Evolutionary conservation across 2,888 invertebrate genomes (phyloP).

Genomic region (Perithous albicinctus): DNA sequence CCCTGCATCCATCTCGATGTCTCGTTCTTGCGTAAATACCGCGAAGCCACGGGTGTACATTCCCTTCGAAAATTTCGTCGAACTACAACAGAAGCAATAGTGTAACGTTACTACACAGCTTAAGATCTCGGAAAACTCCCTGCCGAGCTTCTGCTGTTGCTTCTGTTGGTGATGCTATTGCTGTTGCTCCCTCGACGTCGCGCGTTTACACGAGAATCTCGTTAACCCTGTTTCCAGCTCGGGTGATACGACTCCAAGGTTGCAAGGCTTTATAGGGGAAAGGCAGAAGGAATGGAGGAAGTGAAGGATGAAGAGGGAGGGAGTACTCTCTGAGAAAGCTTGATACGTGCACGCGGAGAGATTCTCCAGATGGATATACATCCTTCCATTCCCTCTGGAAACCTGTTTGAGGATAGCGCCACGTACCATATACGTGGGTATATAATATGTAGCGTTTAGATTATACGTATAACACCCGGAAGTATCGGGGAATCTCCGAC

Average conservation of each 20-base stretch:
- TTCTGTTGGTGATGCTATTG: not conserved
- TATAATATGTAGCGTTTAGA: not conserved
- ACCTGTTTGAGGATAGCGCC: not conserved
- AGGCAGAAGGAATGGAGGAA: slow-evolving; percentile 27
- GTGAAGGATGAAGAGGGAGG: slow-evolving; percentile 21
- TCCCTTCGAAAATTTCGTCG: slow-evolving; percentile 17
- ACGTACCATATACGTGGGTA: not conserved
- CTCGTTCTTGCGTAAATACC: slow-evolving; percentile 36
- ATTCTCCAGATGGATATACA: slow-evolving; percentile 16
- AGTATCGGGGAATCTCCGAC: slow-evolving; percentile 8
- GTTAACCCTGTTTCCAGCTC: slow-evolving; percentile 67
- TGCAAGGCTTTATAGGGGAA: slow-evolving; percentile 25
- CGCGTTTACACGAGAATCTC: slow-evolving; percentile 66
- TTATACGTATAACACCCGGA: slow-evolving; percentile 2
- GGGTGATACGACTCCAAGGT: slow-evolving; percentile 28
- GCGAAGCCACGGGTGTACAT: slow-evolving; percentile 36
- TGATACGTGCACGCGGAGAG: not conserved
- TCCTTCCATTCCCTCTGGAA: not conserved
- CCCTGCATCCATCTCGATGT: not conserved
- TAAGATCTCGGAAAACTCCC: slow-evolving; percentile 31
- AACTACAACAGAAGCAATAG: not conserved
- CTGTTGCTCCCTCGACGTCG: slow-evolving; percentile 9
- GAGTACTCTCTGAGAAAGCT: not conserved
- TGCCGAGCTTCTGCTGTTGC: slow-evolving; percentile 13
- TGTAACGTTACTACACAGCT: not conserved